Percentiles rank a stretch among this genome's conserved stretches.
Conservation (phyloP, 1,140 invertebrate species). For the Drosophila azteca region DNA sequence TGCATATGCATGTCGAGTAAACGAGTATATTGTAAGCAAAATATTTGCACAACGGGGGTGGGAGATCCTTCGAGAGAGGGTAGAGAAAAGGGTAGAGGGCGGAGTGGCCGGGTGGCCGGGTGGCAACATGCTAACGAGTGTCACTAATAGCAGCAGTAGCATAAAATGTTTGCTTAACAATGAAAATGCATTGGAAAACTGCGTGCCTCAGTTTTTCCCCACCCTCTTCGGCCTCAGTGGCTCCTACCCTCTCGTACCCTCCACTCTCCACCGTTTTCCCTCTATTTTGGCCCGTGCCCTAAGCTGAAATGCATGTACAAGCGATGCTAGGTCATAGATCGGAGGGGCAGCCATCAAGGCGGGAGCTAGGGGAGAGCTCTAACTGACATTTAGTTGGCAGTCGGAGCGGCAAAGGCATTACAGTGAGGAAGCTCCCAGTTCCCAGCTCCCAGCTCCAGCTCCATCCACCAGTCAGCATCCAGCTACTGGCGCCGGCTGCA, state of each 20-base stretch:
- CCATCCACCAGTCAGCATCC: too few species aligned
- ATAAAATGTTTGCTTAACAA: constrained; percentile 68
- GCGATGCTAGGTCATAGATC: constrained; percentile 12
- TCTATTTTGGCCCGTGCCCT: constrained; percentile 14
- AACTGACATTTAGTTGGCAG: constrained; percentile 68
- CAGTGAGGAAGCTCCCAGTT: constrained; percentile 12
- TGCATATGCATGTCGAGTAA: constrained; percentile 65
- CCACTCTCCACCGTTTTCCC: too few species aligned
- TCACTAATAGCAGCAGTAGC: constrained; percentile 62
- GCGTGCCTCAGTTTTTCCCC: constrained; percentile 46
- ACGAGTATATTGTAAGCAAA: constrained; percentile 60
- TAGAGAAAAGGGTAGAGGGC: neutral
- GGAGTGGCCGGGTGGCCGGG: neutral
- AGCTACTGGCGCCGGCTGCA: constrained; percentile 48
- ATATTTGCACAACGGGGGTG: constrained; percentile 47
- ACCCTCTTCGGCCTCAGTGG: neutral
- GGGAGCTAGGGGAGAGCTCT: constrained; percentile 5
- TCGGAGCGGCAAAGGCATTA: constrained; percentile 51
- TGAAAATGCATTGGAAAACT: constrained; percentile 66
- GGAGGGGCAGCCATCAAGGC: constrained; percentile 1
- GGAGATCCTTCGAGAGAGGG: neutral
- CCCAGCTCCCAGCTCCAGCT: neutral
- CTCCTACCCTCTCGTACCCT: neutral
- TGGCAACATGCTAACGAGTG: constrained; percentile 61
- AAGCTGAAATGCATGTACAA: constrained; percentile 64